phyloP scores from a whole-genome alignment of 2,113 vertebrate genomes.

The Dicaeum eximium region DNA sequence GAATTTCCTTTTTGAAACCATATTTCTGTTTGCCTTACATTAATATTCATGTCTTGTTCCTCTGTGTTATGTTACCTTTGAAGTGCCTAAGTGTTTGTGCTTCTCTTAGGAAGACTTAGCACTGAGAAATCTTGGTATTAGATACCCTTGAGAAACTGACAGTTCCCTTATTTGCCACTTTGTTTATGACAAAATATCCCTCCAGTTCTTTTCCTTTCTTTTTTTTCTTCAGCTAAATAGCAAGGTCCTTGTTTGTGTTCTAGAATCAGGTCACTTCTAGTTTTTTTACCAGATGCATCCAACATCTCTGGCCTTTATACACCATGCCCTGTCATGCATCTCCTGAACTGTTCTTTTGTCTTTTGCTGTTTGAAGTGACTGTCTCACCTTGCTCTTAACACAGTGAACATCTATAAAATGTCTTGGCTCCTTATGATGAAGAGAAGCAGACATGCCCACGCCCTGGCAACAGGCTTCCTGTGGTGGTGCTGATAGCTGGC shows the following conservation, averaged over 20 bases:
- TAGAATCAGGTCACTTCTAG: background rate
- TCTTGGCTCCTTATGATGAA: background rate
- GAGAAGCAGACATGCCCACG: background rate
- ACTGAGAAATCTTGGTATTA: background rate
- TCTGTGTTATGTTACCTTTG: background rate
- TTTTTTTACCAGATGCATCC: background rate
- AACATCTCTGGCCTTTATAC: fast-evolving
- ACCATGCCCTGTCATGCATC: background rate
- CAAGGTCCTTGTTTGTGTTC: background rate
- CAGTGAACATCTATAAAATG: background rate
- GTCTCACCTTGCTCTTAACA: background rate
- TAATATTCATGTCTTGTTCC: background rate
- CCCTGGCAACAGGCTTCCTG: background rate
- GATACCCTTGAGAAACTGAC: background rate
- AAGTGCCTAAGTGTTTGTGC: background rate
- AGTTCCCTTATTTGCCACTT: background rate
- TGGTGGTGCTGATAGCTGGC: fast-evolving
- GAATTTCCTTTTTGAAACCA: background rate
- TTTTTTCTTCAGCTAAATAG: background rate
- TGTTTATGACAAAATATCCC: background rate
- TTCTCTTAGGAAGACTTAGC: background rate
- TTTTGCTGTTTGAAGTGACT: background rate
- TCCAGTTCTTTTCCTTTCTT: background rate
- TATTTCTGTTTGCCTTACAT: background rate
- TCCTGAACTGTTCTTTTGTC: background rate